Evolutionary conservation across 2,113 vertebrate species (phyloP), one percentile per base, ranked within the genome.

Genomic region (Leptosomus discolor): DNA sequence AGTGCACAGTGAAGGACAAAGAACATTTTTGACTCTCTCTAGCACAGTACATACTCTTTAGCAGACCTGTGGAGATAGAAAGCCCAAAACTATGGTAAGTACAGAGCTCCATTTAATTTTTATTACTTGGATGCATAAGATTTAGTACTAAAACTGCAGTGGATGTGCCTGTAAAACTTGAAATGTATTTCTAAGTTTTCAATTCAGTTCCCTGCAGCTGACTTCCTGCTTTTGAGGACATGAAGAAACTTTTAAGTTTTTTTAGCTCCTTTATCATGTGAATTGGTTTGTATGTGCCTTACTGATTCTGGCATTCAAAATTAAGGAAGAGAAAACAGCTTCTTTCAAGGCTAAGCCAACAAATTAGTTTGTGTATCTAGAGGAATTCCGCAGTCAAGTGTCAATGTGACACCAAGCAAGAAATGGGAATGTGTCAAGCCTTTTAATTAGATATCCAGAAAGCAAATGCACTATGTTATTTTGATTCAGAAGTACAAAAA

Each of bases 11-110:
- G n/a, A 83, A 75, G n/a, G 43, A 67, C 56, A 63, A 74, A 88
- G 70, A 83, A 50, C 57, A 65, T 37, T 43, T 76, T 74, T 34
- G 2, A 46, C 22, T 77, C 22, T 19, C 16, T 54, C 12, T 43
- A 30, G 29, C 36, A 50, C 64, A 91, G 45, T 14, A 10, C 43
- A 19, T 58, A 13, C 11, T 29, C 8, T 32, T 70, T 12, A 63
- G 36, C 36, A 93, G 78, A 22, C 30, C 64, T 75, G 24, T 14
- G 29, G 63, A 32, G 43, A 21, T 60, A 67, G 19, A 88, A 22
- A 53, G 39, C 12, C 7, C 5, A 2, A 51, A 91, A 81, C 41
- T 9, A 97, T 97, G 97, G 97, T 97, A 96, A 97, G 97, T 95
- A 74, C 54, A 81, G 36, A 39, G 70, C 41, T 71, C 77, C 56